These are phyloP conservation scores for Ophion ellenae DNA, from an alignment of 2,888 invertebrate species.

Conservation along the genomic window DNA sequence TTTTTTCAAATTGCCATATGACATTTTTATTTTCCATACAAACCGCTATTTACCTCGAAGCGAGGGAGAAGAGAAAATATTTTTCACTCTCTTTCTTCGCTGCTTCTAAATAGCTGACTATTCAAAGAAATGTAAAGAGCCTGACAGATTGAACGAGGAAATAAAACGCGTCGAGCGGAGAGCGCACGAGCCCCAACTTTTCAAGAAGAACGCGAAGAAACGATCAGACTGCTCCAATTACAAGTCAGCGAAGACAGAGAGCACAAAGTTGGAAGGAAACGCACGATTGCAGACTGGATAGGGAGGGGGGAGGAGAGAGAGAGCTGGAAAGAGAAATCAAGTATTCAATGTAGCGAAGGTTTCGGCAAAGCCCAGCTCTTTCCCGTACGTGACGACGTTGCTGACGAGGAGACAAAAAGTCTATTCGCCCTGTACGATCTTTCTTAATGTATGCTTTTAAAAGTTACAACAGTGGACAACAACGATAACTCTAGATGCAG, in stretches of 20 bases:
- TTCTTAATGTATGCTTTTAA: slow-evolving; percentile 24
- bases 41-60: not conserved
- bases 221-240: slow-evolving; percentile 55
- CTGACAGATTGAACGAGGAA: slow-evolving; percentile 36
- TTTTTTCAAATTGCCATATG: not conserved
- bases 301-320: slow-evolving; percentile 34
- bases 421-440: slow-evolving; percentile 26
- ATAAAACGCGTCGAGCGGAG: slow-evolving; percentile 29
- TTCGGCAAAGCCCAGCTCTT: slow-evolving; percentile 38
- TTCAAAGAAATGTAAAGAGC: slow-evolving; percentile 46
- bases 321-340: slow-evolving; percentile 44
- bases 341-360: slow-evolving; percentile 56
- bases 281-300: not conserved
- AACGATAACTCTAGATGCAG: not conserved
- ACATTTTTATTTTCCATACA: slow-evolving; percentile 28
- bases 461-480: slow-evolving; percentile 22
- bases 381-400: slow-evolving; percentile 53
- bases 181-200: slow-evolving; percentile 20
- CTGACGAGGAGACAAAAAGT: slow-evolving; percentile 56
- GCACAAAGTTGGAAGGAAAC: slow-evolving; percentile 37
- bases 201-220: slow-evolving; percentile 27
- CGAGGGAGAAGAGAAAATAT: not conserved
- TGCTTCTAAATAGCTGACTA: slow-evolving; percentile 21
- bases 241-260: slow-evolving; percentile 36
- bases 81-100: not conserved